phyloP scores from a whole-genome alignment of 2,113 vertebrate species.

The Ageneiosus marmoratus region DNA sequence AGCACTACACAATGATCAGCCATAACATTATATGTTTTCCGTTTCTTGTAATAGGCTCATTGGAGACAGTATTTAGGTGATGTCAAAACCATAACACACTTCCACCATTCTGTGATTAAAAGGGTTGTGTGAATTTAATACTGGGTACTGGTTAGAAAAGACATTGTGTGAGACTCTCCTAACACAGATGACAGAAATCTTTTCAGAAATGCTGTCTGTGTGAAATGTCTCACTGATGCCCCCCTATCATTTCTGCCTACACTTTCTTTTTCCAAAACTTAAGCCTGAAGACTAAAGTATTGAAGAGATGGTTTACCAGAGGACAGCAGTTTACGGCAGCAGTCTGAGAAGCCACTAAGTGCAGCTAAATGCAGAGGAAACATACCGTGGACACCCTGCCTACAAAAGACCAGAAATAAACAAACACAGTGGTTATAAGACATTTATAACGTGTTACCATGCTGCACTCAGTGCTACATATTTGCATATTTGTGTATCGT shows the following conservation, averaged over 20 bases:
- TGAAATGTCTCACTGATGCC: background rate
- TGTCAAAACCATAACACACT: background rate
- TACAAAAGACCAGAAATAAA: constrained; percentile 59
- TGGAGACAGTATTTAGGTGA: background rate
- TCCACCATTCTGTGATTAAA: background rate
- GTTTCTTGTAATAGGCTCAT: background rate
- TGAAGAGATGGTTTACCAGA: constrained; percentile 78
- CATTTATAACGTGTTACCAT: background rate
- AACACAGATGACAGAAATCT: background rate
- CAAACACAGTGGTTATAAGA: background rate
- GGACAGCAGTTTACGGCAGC: constrained; percentile 95
- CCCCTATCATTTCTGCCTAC: background rate
- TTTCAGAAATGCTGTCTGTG: background rate
- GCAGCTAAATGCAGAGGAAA: constrained; percentile 97
- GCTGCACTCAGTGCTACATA: background rate
- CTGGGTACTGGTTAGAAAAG: background rate
- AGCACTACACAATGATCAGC: too few species aligned
- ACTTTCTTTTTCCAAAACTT: background rate
- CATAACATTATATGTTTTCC: background rate
- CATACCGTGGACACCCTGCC: constrained; percentile 96
- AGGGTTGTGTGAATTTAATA: background rate
- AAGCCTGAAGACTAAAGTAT: background rate
- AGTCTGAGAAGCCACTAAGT: constrained; percentile 97
- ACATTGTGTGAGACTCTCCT: background rate
- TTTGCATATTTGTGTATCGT: background rate